Conservation (phyloP, 2,113 vertebrate species). For the Megaceryle torquata region DNA sequence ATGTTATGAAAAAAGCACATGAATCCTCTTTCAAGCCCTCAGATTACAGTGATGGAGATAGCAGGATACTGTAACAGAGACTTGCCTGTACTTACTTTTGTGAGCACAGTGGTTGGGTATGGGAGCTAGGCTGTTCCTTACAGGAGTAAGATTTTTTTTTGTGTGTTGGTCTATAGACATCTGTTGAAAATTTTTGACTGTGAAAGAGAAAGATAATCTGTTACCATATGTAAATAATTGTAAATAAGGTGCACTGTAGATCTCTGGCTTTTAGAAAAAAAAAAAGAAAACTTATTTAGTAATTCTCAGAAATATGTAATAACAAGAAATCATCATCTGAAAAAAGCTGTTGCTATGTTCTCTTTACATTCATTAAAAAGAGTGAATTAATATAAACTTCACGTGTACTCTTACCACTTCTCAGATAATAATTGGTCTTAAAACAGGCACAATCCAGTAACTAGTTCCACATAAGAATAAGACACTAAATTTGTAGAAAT, state of each 20-base stretch:
- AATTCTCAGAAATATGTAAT: background rate
- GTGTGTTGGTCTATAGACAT: constrained; percentile 64
- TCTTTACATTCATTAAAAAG: background rate
- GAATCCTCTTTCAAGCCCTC: background rate
- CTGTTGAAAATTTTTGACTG: constrained; percentile 74
- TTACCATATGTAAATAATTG: background rate
- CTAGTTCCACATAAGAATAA: background rate
- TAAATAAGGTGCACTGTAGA: background rate
- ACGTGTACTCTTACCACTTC: background rate
- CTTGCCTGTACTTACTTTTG: constrained; percentile 77
- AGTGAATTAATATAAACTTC: background rate
- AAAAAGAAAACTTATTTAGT: background rate
- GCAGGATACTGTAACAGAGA: background rate
- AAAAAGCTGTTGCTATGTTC: background rate
- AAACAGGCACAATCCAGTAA: background rate
- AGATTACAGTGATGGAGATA: background rate
- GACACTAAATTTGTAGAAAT: background rate
- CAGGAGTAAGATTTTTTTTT: constrained; percentile 67
- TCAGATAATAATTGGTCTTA: background rate
- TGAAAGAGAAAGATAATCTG: background rate
- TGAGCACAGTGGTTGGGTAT: constrained; percentile 75
- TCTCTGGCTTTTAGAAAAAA: background rate
- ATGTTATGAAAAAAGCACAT: background rate
- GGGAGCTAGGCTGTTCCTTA: constrained; percentile 74
- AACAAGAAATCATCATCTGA: background rate